Base-by-base conservation (phyloP, 2,888 invertebrate genomes). In the Zeuzera pyrina region DNA sequence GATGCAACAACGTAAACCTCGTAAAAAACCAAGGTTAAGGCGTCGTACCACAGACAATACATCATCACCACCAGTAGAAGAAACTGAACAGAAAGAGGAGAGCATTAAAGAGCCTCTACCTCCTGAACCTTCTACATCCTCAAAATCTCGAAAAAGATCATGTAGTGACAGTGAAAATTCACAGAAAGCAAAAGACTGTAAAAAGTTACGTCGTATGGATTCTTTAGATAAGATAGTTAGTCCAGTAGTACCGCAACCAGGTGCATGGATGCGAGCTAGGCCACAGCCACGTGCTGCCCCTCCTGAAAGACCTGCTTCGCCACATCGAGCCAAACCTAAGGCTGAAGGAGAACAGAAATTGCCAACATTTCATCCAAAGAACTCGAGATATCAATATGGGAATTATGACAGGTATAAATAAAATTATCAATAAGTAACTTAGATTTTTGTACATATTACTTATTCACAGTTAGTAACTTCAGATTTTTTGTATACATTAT, bases 231-330 rank as follows among this genome's bases (percentile, higher is more conserved):
- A 94, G 72, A 95, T 95, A 47, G 95, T 95, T 8, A 95, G 94
- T 57, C 95, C 95, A 0, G 95, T 95, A 19, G 91, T 95, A 36
- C 94, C 94, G 5, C 95, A 95, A 62, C 94, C 94, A 0, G 94
- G 94, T 2, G 90, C 92, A 0, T 93, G 93, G 92, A 93, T 91
- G 69, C 79, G 89, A 7, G 70, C 74, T 0, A 52, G 76, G 29
- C 72, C 70, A 1, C 78, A 74, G 39, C 56, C 69, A 38, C 70
- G 67, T 16, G 52, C 48, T 11, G 79, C 40, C 36, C 83, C 47
- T 41, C 81, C 70, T 0, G 83, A 66, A 63, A 78, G 70, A 25
- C 87, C 70, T 23, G 85, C 68, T 43, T 86, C 85, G 37, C 81
- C 79, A 24, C 73, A 78, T 39, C 66, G 73, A 30, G 45, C 67